Percentiles rank a stretch among this genome's conserved stretches.
phyloP scores from a whole-genome alignment of 2,888 invertebrate genomes.

The Fabriciana adippe region DNA sequence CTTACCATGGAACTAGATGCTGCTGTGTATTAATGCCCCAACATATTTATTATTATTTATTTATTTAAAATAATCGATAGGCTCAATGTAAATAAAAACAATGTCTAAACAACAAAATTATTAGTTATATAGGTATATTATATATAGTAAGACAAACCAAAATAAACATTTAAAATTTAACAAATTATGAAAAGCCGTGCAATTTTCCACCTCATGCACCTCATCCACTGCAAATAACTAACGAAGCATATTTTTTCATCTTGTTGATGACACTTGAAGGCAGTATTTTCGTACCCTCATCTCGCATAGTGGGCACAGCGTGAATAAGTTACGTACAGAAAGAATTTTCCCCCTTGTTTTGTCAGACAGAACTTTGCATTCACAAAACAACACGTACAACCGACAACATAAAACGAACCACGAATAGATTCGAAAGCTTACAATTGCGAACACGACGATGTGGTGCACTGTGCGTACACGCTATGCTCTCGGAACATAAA shows the following conservation, averaged over 20 bases:
- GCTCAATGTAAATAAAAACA: no score
- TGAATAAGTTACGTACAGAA: slow-evolving; percentile 37
- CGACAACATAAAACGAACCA: not conserved
- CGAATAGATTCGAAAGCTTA: not conserved
- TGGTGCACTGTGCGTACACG: slow-evolving; percentile 8
- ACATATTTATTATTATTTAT: no score
- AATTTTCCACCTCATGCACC: not conserved
- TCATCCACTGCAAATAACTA: slow-evolving; percentile 20
- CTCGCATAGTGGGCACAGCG: slow-evolving; percentile 32
- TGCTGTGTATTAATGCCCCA: no score
- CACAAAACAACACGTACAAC: slow-evolving; percentile 24
- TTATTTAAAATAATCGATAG: no score
- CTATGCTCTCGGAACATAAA: slow-evolving; percentile 14
- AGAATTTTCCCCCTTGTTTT: slow-evolving; percentile 30
- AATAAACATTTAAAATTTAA: no score
- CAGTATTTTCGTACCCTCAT: slow-evolving; percentile 34
- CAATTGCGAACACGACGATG: not conserved
- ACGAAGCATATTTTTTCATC: slow-evolving; percentile 35
- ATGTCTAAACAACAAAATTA: no score
- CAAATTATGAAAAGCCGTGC: no score
- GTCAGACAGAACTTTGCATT: slow-evolving; percentile 29
- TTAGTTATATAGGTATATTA: no score
- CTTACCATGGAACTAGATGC: no score
- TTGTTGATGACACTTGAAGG: slow-evolving; percentile 30
- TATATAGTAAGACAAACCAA: no score